Evolutionary conservation across 37 sponge, comb jelly and placozoan species (phyloP).

Genomic region (Axinella damicornis): DNA sequence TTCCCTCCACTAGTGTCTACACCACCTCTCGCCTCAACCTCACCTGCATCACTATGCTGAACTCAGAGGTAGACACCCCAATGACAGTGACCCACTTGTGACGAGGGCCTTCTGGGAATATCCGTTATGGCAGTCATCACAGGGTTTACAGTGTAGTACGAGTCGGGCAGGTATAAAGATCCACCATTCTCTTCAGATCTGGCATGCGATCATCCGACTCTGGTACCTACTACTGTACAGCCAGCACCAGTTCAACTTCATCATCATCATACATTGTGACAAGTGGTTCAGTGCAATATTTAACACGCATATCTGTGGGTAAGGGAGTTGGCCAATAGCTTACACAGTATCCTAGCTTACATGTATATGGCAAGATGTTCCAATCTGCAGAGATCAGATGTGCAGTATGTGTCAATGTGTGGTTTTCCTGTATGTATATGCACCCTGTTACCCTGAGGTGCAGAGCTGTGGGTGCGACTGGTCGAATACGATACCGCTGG

Average conservation of each 20-base stretch:
- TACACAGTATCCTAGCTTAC: too few species aligned
- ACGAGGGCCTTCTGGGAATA: not conserved
- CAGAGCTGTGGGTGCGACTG: conserved; percentile 5
- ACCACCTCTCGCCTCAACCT: not conserved
- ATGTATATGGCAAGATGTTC: too few species aligned
- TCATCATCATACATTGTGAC: not conserved
- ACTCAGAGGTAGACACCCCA: conserved; percentile 6
- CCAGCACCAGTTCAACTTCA: not conserved
- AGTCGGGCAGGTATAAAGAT: too few species aligned
- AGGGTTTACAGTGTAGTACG: too few species aligned
- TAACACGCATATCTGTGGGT: not conserved
- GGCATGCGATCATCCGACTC: not conserved
- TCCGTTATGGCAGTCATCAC: too few species aligned
- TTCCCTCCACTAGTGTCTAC: too few species aligned
- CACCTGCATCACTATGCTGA: conserved; percentile 15
- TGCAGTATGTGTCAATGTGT: too few species aligned
- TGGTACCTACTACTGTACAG: not conserved
- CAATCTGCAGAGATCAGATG: too few species aligned
- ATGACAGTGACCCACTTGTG: not conserved
- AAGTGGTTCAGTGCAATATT: not conserved
- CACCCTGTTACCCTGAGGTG: conserved; percentile 11
- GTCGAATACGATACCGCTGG: conserved; percentile 10
- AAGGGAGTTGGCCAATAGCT: too few species aligned
- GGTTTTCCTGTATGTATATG: too few species aligned
- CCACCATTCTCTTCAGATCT: too few species aligned